Evolutionary conservation across 2,797 vertebrate species (phyloP), one percentile per base, ranked within the genome.

Genomic region (Poecile montanus): DNA sequence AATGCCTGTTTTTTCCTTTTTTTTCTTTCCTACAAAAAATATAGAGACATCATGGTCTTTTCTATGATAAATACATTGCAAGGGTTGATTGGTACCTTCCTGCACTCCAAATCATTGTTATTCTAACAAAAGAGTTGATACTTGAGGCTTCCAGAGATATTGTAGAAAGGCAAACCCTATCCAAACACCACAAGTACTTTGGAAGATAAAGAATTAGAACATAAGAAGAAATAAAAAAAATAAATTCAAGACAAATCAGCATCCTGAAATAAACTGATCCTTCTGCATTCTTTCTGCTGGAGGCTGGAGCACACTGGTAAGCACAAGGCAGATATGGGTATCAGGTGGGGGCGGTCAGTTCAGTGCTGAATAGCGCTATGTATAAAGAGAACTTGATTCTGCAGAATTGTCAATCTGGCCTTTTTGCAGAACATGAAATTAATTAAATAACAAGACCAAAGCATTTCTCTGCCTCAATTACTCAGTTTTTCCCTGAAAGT

Each of bases 391-490:
- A 58, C 44, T 44, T 62, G 6, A 44, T 90, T 92, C 65, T 95
- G 72, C 38, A 89, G 30, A 68, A 81, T 30, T 90, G 45, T 75
- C 80, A 74, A 18, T 73, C 48, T 70, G 65, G 48, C 45, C 61
- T 94, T 93, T 96, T 80, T 72, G 90, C 56, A 89, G 66, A 87
- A 85, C 44, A 57, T 67, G 54, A 62, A 81, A 89, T 84, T 56
- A 72, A 91, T 96, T 82, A 74, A 78, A 91, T 56, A 79, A 83
- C 57, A 76, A 81, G 36, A 94, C 53, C 58, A 94, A 95, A 78
- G 53, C 25, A 88, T 74, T 78, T 74, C 47, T 38, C 27, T 84
- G 10, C 60, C 91, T 95, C 45, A 83, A 68, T 85, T 60, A 26
- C 45, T 45, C 16, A 2, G 67, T 68, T 85, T 91, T 81, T 5